Base-by-base conservation (phyloP, 2,113 vertebrate species). In the Panthera leo region DNA sequence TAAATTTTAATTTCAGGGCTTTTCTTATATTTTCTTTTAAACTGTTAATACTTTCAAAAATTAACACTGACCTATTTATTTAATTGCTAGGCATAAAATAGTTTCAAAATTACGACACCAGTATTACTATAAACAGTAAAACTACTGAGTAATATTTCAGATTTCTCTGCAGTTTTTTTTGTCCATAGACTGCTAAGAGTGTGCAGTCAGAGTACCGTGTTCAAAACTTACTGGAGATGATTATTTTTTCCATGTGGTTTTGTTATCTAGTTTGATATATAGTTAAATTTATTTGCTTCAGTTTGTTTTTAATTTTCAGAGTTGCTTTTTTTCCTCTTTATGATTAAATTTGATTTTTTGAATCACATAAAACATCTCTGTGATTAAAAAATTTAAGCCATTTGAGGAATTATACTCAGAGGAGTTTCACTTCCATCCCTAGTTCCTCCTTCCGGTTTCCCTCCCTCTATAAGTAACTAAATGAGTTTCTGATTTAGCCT, bases 321-420 rank as follows among this genome's bases (percentile, higher is more conserved):
- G 16, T 90, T 90, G 36, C 45, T 48, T 78, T 75, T 67, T 70
- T 93, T 89, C 51, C 31, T 34, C n/a, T 85, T 79, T 71, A 53
- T 45, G 58, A 58, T 73, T 97, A 80, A 86, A 80, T 90, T 45
- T 85, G 58, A 51, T 36, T 75, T 85, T 97, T 90, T 93, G 63
- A 85, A 79, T 85, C 73, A 48, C n/a, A 10, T 67, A 73, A 91
- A 95, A 51, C 23, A 76, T 68, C 55, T 95, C 14, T 1, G 16
- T 94, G 65, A 48, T 82, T 76, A 23, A 65, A 63, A 91, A 53
- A n/a, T 61, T 89, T 80, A 89, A 94, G 51, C 19, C 29, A 34
- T 58, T 79, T 85, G 51, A 13, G 71, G 82, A 94, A 23, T 27
- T 71, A 29, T 55, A 55, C 42, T 85, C 68, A 79, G n/a, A 55